These are phyloP conservation scores for Heptranchias perlo DNA, from an alignment of 2,113 vertebrate genomes.

Conservation along the genomic window DNA sequence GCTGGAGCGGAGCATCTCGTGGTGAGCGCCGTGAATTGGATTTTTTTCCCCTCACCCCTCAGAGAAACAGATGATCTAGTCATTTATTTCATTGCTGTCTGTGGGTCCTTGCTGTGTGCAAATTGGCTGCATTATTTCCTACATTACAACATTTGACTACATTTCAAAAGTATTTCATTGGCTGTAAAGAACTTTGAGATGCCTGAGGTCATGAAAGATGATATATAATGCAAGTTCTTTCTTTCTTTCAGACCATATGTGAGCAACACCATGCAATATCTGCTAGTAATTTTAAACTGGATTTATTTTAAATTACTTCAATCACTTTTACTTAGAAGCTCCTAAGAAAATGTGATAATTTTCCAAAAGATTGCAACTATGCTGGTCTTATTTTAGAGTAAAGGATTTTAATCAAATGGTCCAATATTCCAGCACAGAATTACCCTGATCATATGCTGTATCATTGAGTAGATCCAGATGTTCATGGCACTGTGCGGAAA, in stretches of 20 bases:
- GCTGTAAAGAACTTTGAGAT: neutral
- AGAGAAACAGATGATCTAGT: too few relatives aligned
- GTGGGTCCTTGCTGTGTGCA: neutral
- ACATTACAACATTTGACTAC: neutral
- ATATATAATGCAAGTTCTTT: too few relatives aligned
- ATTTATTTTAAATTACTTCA: too few relatives aligned
- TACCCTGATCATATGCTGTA: neutral
- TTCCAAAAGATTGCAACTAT: neutral
- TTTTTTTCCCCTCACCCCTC: neutral
- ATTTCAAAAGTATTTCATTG: neutral
- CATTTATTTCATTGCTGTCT: neutral
- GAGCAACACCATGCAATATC: too few relatives aligned
- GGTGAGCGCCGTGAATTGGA: neutral
- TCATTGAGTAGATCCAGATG: neutral
- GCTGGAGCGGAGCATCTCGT: neutral
- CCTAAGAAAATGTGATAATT: neutral
- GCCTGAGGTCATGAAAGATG: neutral
- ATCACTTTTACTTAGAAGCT: neutral
- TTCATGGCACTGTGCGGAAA: neutral
- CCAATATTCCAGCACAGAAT: neutral
- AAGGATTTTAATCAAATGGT: neutral
- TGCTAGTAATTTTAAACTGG: too few relatives aligned
- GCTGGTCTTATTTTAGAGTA: neutral
- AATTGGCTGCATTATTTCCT: neutral
- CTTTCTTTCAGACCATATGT: too few relatives aligned